Percentiles rank a stretch among this genome's conserved stretches.
Conservation (phyloP, 2,113 vertebrate genomes). For the Halcyon malimbica region DNA sequence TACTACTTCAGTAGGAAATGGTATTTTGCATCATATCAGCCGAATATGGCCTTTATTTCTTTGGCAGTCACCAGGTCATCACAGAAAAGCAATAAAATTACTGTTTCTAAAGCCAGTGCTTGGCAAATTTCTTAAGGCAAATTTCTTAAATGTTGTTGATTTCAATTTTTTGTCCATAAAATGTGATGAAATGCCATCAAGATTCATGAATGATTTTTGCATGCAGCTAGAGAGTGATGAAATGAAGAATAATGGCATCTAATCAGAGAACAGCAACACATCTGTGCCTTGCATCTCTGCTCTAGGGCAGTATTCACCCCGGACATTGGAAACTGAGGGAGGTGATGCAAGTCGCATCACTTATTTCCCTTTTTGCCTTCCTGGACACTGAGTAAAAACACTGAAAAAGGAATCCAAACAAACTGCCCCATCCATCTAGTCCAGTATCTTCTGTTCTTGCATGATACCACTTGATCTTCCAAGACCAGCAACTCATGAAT, state of each 20-base stretch:
- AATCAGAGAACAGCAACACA: not conserved
- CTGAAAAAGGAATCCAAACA: not conserved
- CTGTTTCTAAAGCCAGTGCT: not conserved
- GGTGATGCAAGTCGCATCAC: not conserved
- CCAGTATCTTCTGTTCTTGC: not conserved
- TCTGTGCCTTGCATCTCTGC: not conserved
- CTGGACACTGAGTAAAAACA: not conserved
- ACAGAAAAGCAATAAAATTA: not conserved
- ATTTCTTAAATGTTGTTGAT: not conserved
- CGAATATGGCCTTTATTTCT: not conserved
- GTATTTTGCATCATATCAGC: not conserved
- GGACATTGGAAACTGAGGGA: not conserved
- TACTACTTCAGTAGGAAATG: not conserved
- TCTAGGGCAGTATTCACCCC: not conserved
- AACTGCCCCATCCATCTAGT: not conserved
- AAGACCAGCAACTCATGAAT: not conserved
- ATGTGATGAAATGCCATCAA: not conserved
- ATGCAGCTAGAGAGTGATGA: not conserved
- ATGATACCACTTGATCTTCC: not conserved
- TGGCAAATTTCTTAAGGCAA: not conserved
- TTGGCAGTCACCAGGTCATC: not conserved
- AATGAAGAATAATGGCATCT: not conserved
- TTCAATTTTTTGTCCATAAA: not conserved
- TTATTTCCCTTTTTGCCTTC: not conserved
- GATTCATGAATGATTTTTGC: not conserved